Evolutionary conservation across 2,797 vertebrate species (phyloP).

Genomic region (Lutjanus argentimaculatus): DNA sequence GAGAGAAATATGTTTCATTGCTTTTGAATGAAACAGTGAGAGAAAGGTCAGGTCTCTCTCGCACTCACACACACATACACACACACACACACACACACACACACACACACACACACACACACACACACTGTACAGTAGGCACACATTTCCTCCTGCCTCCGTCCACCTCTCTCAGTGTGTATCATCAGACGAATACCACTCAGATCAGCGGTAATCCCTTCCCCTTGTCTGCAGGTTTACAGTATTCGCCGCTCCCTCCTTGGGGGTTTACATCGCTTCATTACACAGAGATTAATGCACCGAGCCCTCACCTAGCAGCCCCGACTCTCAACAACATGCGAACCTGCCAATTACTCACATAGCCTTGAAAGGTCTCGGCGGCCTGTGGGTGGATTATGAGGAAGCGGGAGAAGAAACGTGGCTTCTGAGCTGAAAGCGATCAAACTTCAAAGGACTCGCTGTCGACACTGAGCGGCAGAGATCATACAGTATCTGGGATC

Average conservation of each 20-base stretch:
- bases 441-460: constrained; percentile 59
- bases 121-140: neutral
- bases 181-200: constrained; percentile 35
- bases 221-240: constrained; percentile 56
- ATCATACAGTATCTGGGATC: constrained; percentile 22
- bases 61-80: neutral
- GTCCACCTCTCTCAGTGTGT: neutral
- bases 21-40: constrained; percentile 8
- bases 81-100: neutral
- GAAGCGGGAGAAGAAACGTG: constrained; percentile 32
- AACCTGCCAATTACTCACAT: constrained; percentile 70
- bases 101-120: neutral
- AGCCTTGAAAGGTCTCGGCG: constrained; percentile 48
- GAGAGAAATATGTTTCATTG: constrained; percentile 24
- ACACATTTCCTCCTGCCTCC: neutral
- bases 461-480: constrained; percentile 13
- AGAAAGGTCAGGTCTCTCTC: constrained; percentile 42
- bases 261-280: constrained; percentile 63
- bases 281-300: constrained; percentile 68
- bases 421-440: constrained; percentile 46
- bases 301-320: constrained; percentile 45
- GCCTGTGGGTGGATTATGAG: constrained; percentile 68
- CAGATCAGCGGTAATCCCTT: constrained; percentile 53
- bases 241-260: constrained; percentile 34
- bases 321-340: constrained; percentile 26